These are phyloP conservation scores for Cephus sareptanus DNA, from an alignment of 2,888 invertebrate species.

Conservation along the genomic window DNA sequence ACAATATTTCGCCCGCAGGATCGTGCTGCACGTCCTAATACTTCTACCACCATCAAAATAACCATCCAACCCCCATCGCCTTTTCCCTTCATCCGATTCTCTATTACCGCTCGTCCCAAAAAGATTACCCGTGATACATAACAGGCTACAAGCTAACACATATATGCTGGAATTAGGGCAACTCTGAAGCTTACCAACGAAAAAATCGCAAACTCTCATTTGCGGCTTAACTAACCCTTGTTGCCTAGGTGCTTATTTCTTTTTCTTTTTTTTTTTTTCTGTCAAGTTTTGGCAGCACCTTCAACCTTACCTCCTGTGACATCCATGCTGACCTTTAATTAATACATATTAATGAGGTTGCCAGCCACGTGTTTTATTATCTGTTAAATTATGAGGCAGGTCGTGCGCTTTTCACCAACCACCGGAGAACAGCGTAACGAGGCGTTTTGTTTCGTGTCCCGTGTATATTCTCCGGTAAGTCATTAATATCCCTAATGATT, in stretches of 20 bases:
- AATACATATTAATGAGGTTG: not conserved
- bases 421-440: not conserved
- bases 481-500: not conserved
- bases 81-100: not conserved
- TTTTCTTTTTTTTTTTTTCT: not conserved
- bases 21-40: not conserved
- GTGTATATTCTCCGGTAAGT: not conserved
- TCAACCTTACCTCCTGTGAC: not conserved
- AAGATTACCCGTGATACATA: not conserved
- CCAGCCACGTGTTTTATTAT: not conserved
- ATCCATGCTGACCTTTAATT: not conserved
- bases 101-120: not conserved
- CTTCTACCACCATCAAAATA: not conserved
- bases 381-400: not conserved
- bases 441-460: not conserved
- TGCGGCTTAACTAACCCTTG: not conserved
- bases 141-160: not conserved
- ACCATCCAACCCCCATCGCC: not conserved
- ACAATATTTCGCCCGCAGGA: not conserved
- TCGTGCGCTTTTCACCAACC: too few relatives aligned
- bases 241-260: not conserved
- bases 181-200: not conserved
- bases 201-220: not conserved
- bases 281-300: not conserved
- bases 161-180: not conserved